Evolutionary conservation across 2,113 vertebrate species (phyloP), one percentile per base, ranked within the genome.

Genomic region (Alosa alosa): DNA sequence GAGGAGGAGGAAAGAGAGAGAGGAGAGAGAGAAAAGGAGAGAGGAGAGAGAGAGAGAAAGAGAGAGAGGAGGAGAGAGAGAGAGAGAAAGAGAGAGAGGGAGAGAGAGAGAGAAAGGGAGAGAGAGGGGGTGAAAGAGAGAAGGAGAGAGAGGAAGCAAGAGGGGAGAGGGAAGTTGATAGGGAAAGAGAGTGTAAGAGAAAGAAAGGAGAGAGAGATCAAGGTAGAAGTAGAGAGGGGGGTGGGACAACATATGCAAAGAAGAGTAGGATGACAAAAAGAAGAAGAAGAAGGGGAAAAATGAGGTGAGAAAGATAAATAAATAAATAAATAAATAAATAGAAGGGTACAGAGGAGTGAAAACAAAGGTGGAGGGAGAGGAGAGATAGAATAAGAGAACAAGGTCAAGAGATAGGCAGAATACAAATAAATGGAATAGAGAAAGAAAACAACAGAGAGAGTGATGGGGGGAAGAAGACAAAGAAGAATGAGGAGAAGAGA

Each of bases 281-380:
- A 72, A 0, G 9, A 55, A 20, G 20, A 72, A 0, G 9, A 75
- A 81, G 17, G 50, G 50, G 8, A 1, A 52, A 52, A 52, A 13
- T 13, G 6, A 52, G 50, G 50, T 10, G 17, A 17, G 50, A 52
- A 52, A 17, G 50, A 17, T 13, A 17, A 52, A 52, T 10, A 17
- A 17, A 52, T 41, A 83, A 49, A 84, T 13, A 17, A 52, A 52
- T 10, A 17, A 49, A 84, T 88, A 81, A 41, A 72, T 31, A 31
- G 31, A 31, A 31, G 31, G 31, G 31, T 31, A 31, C 31, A 50
- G 22, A 20, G 82, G 84, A 9, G 81, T 36, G 50, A 52, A 52
- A 52, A 52, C 17, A 52, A 17, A 52, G 41, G 41, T 3, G 41
- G 0, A 44, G 41, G 17, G 10, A 52, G 15, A 57, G 20, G 11